phyloP scores from a whole-genome alignment of 2,888 invertebrate genomes.

The Brenthis hecate region DNA sequence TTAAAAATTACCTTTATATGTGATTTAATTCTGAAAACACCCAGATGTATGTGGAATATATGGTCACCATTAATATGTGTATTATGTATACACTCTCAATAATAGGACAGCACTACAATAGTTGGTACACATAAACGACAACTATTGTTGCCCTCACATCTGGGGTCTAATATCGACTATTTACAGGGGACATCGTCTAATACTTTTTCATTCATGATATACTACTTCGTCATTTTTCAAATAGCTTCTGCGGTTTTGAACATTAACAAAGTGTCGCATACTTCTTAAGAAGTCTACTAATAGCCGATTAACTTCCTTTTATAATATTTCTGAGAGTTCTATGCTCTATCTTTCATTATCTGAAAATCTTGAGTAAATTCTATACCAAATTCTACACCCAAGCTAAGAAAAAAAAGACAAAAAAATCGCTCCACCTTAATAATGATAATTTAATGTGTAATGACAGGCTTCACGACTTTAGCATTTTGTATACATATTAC shows the following conservation, averaged over 20 bases:
- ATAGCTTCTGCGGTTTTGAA: conserved; percentile 28
- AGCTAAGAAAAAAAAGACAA: too few relatives aligned
- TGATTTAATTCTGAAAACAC: not conserved
- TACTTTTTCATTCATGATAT: conserved; percentile 41
- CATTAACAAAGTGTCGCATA: not conserved
- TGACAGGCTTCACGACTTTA: too few relatives aligned
- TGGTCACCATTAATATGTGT: conserved; percentile 59
- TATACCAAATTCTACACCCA: too few relatives aligned
- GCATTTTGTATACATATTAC: too few relatives aligned
- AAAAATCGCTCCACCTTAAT: too few relatives aligned
- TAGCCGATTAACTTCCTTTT: conserved; percentile 8
- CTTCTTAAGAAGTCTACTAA: conserved; percentile 3
- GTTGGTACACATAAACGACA: conserved; percentile 60
- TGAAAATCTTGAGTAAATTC: too few relatives aligned
- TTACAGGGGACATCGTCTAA: conserved; percentile 51
- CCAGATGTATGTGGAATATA: not conserved
- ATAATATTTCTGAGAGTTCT: too few relatives aligned
- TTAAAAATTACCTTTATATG: too few relatives aligned
- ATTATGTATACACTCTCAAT: conserved; percentile 74
- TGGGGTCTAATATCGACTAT: conserved; percentile 64
- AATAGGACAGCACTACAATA: conserved; percentile 66
- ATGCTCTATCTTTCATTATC: not conserved
- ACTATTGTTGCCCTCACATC: conserved; percentile 77
- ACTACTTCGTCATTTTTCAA: conserved; percentile 53
- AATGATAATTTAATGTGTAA: too few relatives aligned